A percentile compares a stretch with the other conserved stretches of the same genome.
phyloP scores from a whole-genome alignment of 2,888 invertebrate species.

The Parnassius orleans region DNA sequence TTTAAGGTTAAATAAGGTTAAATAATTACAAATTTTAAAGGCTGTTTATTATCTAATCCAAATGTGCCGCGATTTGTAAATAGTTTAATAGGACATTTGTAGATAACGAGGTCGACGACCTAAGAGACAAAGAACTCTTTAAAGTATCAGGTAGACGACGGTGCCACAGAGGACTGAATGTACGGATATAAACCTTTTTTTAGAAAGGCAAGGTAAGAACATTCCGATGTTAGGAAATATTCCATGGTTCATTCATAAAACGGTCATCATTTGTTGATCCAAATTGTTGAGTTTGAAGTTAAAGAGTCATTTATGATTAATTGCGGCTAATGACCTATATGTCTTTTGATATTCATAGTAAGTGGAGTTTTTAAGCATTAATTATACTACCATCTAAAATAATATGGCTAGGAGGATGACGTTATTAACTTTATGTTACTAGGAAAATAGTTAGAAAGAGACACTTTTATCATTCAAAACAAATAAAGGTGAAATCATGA shows the following conservation, averaged over 20 bases:
- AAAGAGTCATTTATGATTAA: no score
- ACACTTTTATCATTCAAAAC: no score
- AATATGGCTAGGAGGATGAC: no score
- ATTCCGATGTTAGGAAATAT: slow-evolving; percentile 5
- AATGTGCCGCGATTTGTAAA: slow-evolving; percentile 33
- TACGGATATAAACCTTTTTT: slow-evolving; percentile 18
- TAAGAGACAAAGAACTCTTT: slow-evolving; percentile 52
- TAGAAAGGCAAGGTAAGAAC: slow-evolving; percentile 22
- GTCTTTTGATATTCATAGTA: no score
- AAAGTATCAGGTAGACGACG: slow-evolving; percentile 47
- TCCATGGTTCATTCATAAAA: slow-evolving; percentile 17
- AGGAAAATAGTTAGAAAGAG: no score
- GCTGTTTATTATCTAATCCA: slow-evolving; percentile 7
- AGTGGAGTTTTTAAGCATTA: no score
- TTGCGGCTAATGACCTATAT: no score
- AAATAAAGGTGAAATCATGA: no score
- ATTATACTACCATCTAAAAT: no score
- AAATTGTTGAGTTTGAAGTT: neutral
- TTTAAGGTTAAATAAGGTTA: neutral
- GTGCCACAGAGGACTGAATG: slow-evolving; percentile 25
- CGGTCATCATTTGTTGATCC: neutral
- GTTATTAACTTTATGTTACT: no score
- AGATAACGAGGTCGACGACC: slow-evolving; percentile 64
- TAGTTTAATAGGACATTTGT: slow-evolving; percentile 52
- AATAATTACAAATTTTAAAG: no score